Percentiles rank a stretch among this genome's conserved stretches.
phyloP scores from a whole-genome alignment of 2,888 invertebrate genomes.

The Lysandra bellargus region DNA sequence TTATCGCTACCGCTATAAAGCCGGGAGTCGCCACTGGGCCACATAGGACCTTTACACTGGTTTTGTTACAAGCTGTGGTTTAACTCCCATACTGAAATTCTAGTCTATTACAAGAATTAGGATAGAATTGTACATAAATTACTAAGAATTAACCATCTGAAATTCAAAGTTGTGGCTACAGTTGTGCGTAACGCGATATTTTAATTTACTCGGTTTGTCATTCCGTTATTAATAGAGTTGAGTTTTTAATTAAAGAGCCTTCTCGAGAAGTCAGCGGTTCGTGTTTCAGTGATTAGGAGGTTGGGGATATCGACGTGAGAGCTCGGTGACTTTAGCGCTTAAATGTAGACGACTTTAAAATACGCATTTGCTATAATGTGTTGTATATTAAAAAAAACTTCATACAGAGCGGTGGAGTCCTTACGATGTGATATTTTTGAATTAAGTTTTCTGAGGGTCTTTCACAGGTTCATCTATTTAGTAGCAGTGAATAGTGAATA shows the following conservation, averaged over 20 bases:
- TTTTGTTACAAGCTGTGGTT: too few species aligned
- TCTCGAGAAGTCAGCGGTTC: not conserved
- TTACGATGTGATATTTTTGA: too few species aligned
- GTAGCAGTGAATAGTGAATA: too few species aligned
- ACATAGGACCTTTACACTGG: too few species aligned
- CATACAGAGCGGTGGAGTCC: too few species aligned
- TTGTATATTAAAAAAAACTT: too few species aligned
- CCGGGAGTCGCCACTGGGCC: too few species aligned
- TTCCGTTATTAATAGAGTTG: conserved; percentile 20
- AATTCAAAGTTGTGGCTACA: not conserved
- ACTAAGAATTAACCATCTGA: not conserved
- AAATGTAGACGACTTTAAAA: not conserved
- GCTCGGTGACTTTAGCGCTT: not conserved
- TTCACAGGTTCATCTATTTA: too few species aligned
- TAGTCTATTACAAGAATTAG: not conserved
- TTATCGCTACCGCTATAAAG: too few species aligned
- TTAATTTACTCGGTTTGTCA: conserved; percentile 6
- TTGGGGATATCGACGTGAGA: not conserved
- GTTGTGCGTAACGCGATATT: not conserved
- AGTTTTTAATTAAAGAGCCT: conserved; percentile 20
- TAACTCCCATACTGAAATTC: too few species aligned
- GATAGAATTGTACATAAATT: not conserved
- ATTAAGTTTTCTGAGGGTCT: too few species aligned
- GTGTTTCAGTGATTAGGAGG: not conserved
- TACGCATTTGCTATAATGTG: not conserved